Base-by-base conservation (phyloP, 2,888 invertebrate species). In the Drosophila melanosoma region DNA sequence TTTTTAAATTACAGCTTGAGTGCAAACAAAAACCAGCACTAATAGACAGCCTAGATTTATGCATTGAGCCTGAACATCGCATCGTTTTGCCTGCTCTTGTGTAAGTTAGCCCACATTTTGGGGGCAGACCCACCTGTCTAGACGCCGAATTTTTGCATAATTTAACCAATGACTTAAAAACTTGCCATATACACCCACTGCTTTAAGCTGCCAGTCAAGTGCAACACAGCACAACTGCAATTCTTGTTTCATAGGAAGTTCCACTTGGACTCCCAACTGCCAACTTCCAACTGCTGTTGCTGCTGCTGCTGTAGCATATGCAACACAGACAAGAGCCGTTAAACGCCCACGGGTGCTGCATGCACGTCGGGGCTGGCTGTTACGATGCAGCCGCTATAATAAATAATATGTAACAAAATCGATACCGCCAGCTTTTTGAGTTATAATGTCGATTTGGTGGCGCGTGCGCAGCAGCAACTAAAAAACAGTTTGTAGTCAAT, bases 391-490 rank as follows among this genome's bases (percentile, higher is more conserved):
- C 70, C 86, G 60, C 73, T 72, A 83, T 67, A 83, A 84, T 84
- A 84, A 84, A 84, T 84, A 84, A 84, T 84, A 84, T 87, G 87
- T 84, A 84, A 84, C 83, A 84, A 82, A 86, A 83, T 77, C 87
- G 76, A 81, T 83, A 76, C 80, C 81, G 82, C 74, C 73, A 71
- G 53, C 36, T 74, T 73, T 67, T 64, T 83, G 77, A 86, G 84
- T 86, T 84, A 84, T 84, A 80, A 74, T 77, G 82, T 74, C 73
- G 79, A 74, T 74, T 79, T 53, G 62, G 48, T 74, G 81, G 86
- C 83, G 82, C 82, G 83, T 86, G 83, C 67, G 53, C 45, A 20
- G 54, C 61, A 54, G 68, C 60, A 36, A 48, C 54, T 38, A 29
- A 58, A 56, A 56, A 57, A 48, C 51, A 51, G 29, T 62, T 53